Evolutionary conservation across 2,888 invertebrate species (phyloP), one percentile per base, ranked within the genome.

Genomic region (Caenorhabditis macrosperma): DNA sequence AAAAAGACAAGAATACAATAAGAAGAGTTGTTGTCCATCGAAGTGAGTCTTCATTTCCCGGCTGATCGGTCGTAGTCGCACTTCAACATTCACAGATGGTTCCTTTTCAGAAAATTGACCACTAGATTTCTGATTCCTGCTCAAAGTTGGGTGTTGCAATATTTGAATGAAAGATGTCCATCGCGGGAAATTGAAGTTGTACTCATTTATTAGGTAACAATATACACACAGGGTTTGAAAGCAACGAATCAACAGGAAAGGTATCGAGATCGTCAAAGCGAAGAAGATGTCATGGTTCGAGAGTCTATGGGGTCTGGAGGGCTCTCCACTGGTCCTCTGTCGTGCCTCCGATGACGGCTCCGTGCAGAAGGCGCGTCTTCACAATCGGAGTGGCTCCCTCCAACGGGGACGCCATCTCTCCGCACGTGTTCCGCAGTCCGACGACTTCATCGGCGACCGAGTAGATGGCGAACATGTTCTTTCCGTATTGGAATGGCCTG

Each of bases 381-480:
- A 74, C 76, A 26, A 80, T 80, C n/a, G 76, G 30, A 20, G 50
- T 61, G 24, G 80, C 76, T 35, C 80, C 80, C 55, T 75, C 76
- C 5, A 80, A 22, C 28, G 67, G 69, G 0, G 80, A 80, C 9
- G 80, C 17, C 66, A 75, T 33, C 15, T 80, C 71, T 17, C 76
- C 76, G 24, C 80, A 80, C 1, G 54, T 67, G 61, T 76, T 80
- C 9, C 55, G 33, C 12, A 80, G 61, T 35, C 80, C 80, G 17
- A 80, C 61, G 28, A 80, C 63, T 63, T 80, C 80, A 55, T 80
- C 80, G 15, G 75, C 80, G 1, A 67, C 67, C 15, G 80, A 80
- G 46, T 80, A 80, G 57, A 80, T 80, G 33, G 80, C 69, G 57
- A 80, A 80, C 74, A 80, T 74, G 52, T 80, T 80, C 44, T 80